These are phyloP conservation scores for Sipha flava DNA, from an alignment of 1,140 invertebrate species.

Conservation along the genomic window DNA sequence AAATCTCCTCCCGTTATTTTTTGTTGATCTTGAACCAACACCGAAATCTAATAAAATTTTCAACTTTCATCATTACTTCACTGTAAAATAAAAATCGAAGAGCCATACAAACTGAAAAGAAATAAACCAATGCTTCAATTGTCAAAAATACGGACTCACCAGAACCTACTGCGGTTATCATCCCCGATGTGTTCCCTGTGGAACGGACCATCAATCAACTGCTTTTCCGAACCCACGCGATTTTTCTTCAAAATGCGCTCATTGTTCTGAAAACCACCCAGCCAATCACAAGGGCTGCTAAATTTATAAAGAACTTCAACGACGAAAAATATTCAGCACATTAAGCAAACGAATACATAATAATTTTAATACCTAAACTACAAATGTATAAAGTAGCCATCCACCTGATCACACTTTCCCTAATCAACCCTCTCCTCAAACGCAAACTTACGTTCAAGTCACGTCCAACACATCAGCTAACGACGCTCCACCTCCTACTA, in stretches of 20 bases:
- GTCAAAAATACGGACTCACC: slow-evolving; percentile 29
- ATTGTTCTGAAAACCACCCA: too few species aligned
- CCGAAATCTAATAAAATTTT: too few species aligned
- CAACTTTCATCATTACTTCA: background rate
- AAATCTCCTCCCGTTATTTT: too few species aligned
- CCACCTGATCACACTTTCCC: background rate
- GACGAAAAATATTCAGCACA: background rate
- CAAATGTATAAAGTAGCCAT: too few species aligned
- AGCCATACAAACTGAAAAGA: too few species aligned
- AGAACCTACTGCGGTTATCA: slow-evolving; percentile 39
- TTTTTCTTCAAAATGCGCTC: slow-evolving; percentile 39
- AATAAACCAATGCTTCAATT: slow-evolving; percentile 38
- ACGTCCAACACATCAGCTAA: background rate
- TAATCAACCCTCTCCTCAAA: background rate
- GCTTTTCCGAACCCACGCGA: too few species aligned
- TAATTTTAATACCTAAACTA: background rate
- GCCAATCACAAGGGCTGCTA: too few species aligned
- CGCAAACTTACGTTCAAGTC: background rate
- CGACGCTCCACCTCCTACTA: background rate
- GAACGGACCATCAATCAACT: slow-evolving; percentile 43
- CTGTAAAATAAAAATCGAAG: too few species aligned
- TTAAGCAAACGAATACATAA: background rate
- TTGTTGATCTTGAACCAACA: too few species aligned
- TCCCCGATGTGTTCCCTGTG: slow-evolving; percentile 43
- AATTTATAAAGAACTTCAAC: too few species aligned